Base-by-base conservation (phyloP, 2,888 invertebrate species). In the Perizoma affinitatum region DNA sequence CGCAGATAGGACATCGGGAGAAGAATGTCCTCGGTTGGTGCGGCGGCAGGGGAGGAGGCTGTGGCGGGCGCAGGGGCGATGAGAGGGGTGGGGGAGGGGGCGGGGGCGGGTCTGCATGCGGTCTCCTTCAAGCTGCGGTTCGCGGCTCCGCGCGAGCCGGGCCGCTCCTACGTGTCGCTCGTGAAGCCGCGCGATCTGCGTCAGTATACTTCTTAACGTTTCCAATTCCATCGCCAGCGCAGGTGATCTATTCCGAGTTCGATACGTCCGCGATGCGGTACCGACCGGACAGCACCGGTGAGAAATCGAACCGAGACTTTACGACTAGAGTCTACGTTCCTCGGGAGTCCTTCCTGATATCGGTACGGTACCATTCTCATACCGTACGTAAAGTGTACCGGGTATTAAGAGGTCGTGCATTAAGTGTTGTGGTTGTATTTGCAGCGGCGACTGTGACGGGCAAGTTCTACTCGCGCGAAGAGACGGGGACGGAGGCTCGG, bases 1-100 rank as follows among this genome's bases (percentile, higher is more conserved):
- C 22, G 22, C 22, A 22, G 22, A 22, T 22, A 2, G 3, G 22
- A 22, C 22, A 22, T 22, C 22, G 22, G 22, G 22, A 22, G 22
- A 22, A 22, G 22, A 22, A 22, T 22, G 22, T 22, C 22, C 1
- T 22, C 22, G 22, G 22, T 22, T 3, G 22, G 22, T 22, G 22
- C 22, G 1, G 22, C 22, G 22, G 22, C 22, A 22, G 22, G 22
- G 22, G 22, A 22, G 22, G 22, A 22, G 58, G 79, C 80, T 42
- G 88, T 87, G 72, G 73, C 68, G 49, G 93, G 87, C 8, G 75
- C 92, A 86, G 91, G 73, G 80, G 76, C 87, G 38, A 82, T 78
- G 3, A 47, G 22, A 22, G 22, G 22, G 22, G 22, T 2, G 22
- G 22, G 22, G 22, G 22, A 1, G 22, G 22, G 22, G 22, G 22